Percentiles rank a stretch among this genome's conserved stretches.
phyloP scores from a whole-genome alignment of 2,888 invertebrate genomes.

The Hedychridium roseum region DNA sequence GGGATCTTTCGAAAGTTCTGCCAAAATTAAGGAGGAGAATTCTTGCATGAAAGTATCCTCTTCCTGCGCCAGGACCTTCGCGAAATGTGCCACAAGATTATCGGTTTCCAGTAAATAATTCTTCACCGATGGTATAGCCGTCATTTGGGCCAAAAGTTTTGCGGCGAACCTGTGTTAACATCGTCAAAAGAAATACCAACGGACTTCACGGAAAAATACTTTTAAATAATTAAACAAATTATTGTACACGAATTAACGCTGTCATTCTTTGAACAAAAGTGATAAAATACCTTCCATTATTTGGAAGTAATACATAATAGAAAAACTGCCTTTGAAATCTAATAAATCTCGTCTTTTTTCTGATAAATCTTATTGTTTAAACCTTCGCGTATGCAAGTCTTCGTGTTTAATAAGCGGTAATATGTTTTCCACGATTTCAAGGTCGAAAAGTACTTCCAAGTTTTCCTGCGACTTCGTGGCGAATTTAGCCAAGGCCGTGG shows the following conservation, averaged over 20 bases:
- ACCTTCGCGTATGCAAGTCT: conserved; percentile 52
- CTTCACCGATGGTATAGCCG: conserved; percentile 65
- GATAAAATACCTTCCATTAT: too few relatives aligned
- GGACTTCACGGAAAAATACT: too few relatives aligned
- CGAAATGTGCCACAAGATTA: conserved; percentile 63
- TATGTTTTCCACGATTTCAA: conserved; percentile 42
- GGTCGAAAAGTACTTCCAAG: conserved; percentile 45
- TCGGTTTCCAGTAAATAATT: conserved; percentile 63
- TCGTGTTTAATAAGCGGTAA: conserved; percentile 47
- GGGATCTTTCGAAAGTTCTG: conserved; percentile 66
- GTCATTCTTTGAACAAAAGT: too few relatives aligned
- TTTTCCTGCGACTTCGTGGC: conserved; percentile 61
- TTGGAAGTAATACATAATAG: too few relatives aligned
- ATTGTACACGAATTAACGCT: too few relatives aligned
- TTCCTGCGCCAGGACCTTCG: conserved; percentile 63
- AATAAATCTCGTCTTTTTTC: too few relatives aligned
- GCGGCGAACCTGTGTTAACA: conserved; percentile 63
- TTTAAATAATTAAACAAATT: too few relatives aligned
- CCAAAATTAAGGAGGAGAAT: conserved; percentile 66
- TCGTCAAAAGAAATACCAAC: too few relatives aligned
- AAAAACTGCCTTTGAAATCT: too few relatives aligned
- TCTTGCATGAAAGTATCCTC: conserved; percentile 67
- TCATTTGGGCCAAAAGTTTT: conserved; percentile 67
- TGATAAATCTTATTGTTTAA: too few relatives aligned
- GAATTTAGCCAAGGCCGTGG: conserved; percentile 64